Evolutionary conservation across 2,113 vertebrate genomes (phyloP).

Genomic region (Antechinus flavipes): DNA sequence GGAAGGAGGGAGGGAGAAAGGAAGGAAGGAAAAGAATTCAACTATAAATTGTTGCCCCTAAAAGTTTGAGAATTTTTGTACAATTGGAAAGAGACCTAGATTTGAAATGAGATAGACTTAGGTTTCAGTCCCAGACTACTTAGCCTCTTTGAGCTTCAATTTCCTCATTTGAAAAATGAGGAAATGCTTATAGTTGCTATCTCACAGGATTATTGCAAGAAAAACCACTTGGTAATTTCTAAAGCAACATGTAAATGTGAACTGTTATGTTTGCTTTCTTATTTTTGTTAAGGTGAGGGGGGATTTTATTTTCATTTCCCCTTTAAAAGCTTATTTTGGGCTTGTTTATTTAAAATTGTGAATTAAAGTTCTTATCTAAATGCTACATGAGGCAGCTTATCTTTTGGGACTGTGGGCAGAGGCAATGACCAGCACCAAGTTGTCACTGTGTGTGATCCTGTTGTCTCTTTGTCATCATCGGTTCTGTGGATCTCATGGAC

Average conservation of each 20-base stretch:
- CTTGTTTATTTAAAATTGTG: neutral
- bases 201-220: neutral
- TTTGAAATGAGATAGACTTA: neutral
- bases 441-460: neutral
- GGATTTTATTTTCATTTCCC: neutral
- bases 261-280: neutral
- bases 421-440: neutral
- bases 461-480: constrained; percentile 23
- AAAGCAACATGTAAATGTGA: neutral
- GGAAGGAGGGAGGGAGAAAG: neutral
- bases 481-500: neutral
- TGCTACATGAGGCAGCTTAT: neutral
- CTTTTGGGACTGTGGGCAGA: neutral
- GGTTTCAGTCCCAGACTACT: neutral
- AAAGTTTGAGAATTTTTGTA: neutral
- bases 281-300: neutral
- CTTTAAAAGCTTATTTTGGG: neutral
- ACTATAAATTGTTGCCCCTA: neutral
- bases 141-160: neutral
- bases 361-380: neutral
- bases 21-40: neutral
- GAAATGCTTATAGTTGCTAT: neutral
- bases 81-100: neutral
- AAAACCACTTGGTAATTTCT: neutral
- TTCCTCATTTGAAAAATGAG: neutral